phyloP scores from a whole-genome alignment of 2,113 vertebrate species.

The Tupaia tana region DNA sequence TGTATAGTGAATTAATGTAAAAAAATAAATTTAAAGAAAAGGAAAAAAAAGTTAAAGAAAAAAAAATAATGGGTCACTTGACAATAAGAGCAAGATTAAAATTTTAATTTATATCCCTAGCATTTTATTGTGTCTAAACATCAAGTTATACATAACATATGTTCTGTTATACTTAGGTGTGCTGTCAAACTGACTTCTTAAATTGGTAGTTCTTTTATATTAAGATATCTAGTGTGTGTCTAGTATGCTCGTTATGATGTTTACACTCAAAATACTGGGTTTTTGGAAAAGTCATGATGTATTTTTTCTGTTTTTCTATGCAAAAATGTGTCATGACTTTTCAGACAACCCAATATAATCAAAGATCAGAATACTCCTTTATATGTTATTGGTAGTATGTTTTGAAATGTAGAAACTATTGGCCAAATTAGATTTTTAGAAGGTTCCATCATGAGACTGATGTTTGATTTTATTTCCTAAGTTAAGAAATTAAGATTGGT shows the following conservation, averaged over 20 bases:
- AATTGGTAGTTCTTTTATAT: conserved; percentile 8
- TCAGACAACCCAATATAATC: neutral
- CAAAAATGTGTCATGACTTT: no score
- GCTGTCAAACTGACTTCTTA: neutral
- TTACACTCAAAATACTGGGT: neutral
- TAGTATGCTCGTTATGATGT: neutral
- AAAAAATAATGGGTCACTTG: conserved; percentile 3
- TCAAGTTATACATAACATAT: neutral
- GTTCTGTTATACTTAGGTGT: neutral
- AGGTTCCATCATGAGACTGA: neutral
- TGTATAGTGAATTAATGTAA: no score
- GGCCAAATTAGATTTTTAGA: conserved; percentile 41
- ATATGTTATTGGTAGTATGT: neutral
- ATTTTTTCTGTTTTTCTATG: no score
- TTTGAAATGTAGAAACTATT: conserved; percentile 47
- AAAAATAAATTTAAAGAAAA: no score
- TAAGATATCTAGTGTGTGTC: neutral
- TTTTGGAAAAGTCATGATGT: no score
- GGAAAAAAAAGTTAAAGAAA: no score
- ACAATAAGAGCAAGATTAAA: neutral
- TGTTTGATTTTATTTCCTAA: conserved; percentile 49
- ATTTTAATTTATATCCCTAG: conserved; percentile 19
- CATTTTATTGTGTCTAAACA: neutral
- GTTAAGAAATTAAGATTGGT: conserved; percentile 1
- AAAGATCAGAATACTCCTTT: conserved; percentile 39